Evolutionary conservation across 2,888 invertebrate species (phyloP).

Genomic region (Smittia aterrima): DNA sequence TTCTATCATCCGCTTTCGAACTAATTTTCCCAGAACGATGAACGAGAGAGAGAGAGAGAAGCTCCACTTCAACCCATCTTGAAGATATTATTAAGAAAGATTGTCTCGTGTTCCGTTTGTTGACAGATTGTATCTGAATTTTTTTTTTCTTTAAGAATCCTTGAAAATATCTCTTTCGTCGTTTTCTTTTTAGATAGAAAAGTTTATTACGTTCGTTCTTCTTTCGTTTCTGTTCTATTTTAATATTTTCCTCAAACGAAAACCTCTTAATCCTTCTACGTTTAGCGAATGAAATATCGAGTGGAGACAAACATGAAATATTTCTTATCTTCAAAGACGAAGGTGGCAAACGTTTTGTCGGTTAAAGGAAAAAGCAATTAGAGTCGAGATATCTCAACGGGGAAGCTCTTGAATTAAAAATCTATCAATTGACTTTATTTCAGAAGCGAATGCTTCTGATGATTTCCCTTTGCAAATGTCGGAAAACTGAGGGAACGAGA

Average conservation of each 20-base stretch:
- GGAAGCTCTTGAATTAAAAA: neutral
- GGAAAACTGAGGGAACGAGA: neutral
- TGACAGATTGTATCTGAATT: slow-evolving; percentile 33
- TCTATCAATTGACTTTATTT: slow-evolving; percentile 1
- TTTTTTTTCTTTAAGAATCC: slow-evolving; percentile 23
- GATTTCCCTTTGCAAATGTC: neutral
- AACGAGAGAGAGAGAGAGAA: neutral
- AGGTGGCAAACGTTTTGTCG: no score
- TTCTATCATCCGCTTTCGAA: neutral
- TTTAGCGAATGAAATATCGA: neutral
- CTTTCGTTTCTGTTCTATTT: neutral
- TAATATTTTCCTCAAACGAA: neutral
- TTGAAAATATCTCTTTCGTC: neutral
- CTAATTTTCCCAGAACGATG: neutral
- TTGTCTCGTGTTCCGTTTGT: slow-evolving; percentile 26
- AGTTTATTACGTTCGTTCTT: neutral
- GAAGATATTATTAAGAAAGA: slow-evolving; percentile 16
- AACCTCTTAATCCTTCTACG: neutral
- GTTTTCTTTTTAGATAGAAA: neutral
- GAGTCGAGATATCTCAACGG: neutral
- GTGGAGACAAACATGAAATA: neutral
- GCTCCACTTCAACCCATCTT: slow-evolving; percentile 14
- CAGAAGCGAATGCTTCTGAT: neutral
- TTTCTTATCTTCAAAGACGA: neutral
- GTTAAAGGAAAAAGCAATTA: slow-evolving; percentile 1